Evolutionary conservation across 2,797 vertebrate species (phyloP), one percentile per base, ranked within the genome.

Genomic region (Pantherophis vulpinus): DNA sequence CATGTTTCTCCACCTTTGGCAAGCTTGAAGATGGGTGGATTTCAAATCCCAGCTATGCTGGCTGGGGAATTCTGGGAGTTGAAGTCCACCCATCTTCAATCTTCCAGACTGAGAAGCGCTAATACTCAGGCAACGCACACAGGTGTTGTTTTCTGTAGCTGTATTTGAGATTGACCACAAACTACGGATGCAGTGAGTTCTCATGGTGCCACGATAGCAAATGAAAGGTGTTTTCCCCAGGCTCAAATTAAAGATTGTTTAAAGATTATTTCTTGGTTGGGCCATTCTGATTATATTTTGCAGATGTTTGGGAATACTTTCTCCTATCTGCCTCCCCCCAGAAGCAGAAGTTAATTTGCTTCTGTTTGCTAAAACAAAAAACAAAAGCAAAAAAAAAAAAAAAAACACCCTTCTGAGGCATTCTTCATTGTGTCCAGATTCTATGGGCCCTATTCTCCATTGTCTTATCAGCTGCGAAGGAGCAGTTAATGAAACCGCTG

Each of bases 401-500:
- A 51, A 51, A 6, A 47, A 8, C 47, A 18, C n/a, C 66, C n/a
- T 1, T 10, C 25, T 12, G 16, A 37, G 8, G 51, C 12, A 37
- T 79, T 88, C 42, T 95, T 63, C 13, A 59, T 94, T 93, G 92
- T 60, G 23, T 0, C 86, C 47, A 51, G 20, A 74, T 90, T 95
- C 59, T 91, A 92, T 11, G 88, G 74, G 79, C 14, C 25, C 51
- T 25, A 93, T 94, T 96, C 90, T 95, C 93, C 61, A 93, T 93
- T 96, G 95, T 95, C 93, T 18, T 18, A 56, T 37, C 4, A 94
- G 86, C 60, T 11, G 25, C 0, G 0, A 94, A 27, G 87, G 95
- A 91, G 51, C 88, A 95, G 96, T 96, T 93, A 94, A 96, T 97
- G 91, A 96, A 96, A 91, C 60, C 18, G 1, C 42, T 10, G 79